Evolutionary conservation across 2,888 invertebrate species (phyloP).

Genomic region (Flexamia atlantica): DNA sequence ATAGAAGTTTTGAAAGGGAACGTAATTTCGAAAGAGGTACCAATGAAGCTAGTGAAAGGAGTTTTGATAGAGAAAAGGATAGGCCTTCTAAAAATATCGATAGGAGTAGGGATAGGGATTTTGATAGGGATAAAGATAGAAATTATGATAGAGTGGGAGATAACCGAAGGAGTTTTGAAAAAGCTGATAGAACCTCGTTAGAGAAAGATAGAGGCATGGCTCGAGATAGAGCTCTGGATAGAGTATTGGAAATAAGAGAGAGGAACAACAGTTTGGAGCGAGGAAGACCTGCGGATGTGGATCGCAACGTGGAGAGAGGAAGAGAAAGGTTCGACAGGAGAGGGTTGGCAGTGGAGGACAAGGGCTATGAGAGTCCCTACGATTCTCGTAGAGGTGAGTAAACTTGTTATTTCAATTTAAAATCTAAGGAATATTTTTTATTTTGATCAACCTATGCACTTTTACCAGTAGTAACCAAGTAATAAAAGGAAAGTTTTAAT

Average conservation of each 20-base stretch:
- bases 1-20: slow-evolving; percentile 65
- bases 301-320: slow-evolving; percentile 57
- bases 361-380: slow-evolving; percentile 65
- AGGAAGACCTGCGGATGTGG: slow-evolving; percentile 53
- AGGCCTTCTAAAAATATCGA: slow-evolving; percentile 68
- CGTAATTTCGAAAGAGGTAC: slow-evolving; percentile 64
- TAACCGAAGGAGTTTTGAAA: slow-evolving; percentile 61
- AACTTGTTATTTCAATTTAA: too few relatives aligned
- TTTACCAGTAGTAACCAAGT: too few relatives aligned
- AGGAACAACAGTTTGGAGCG: slow-evolving; percentile 64
- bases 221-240: slow-evolving; percentile 71
- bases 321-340: slow-evolving; percentile 64
- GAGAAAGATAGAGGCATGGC: slow-evolving; percentile 66
- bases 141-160: slow-evolving; percentile 58
- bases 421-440: too few relatives aligned
- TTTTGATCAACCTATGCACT: too few relatives aligned
- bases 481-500: too few relatives aligned
- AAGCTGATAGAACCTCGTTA: slow-evolving; percentile 63
- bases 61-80: slow-evolving; percentile 71
- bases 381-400: slow-evolving; percentile 63
- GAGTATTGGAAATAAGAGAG: slow-evolving; percentile 72
- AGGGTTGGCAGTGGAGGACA: slow-evolving; percentile 62
- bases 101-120: slow-evolving; percentile 71
- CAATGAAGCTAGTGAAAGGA: slow-evolving; percentile 61
- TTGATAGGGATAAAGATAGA: slow-evolving; percentile 66